phyloP scores from a whole-genome alignment of 2,888 invertebrate species.

The Cheilosia grossa region DNA sequence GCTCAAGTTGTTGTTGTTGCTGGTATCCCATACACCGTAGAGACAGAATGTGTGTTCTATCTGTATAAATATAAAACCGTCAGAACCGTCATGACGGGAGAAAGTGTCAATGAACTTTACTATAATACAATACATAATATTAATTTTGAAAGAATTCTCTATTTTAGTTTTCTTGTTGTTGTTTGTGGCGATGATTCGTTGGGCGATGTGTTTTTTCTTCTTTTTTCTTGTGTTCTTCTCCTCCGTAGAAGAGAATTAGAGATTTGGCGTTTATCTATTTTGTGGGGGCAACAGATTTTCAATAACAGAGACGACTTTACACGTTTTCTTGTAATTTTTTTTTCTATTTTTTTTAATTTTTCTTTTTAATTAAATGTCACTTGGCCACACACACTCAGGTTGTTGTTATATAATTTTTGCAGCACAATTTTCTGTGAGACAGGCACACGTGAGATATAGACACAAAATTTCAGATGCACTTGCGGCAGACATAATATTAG shows the following conservation, averaged over 20 bases:
- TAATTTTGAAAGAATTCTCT: slow-evolving; percentile 46
- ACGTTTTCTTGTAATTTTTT: slow-evolving; percentile 7
- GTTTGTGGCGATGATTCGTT: slow-evolving; percentile 36
- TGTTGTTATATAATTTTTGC: slow-evolving; percentile 70
- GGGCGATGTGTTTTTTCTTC: background rate
- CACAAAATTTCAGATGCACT: slow-evolving; percentile 26
- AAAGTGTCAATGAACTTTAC: slow-evolving; percentile 83
- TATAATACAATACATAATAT: slow-evolving; percentile 71
- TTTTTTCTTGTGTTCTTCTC: slow-evolving; percentile 15
- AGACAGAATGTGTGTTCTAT: slow-evolving; percentile 74
- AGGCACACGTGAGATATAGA: slow-evolving; percentile 1
- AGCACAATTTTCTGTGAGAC: slow-evolving; percentile 36
- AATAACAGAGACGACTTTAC: slow-evolving; percentile 26
- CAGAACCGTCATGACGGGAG: slow-evolving; percentile 75
- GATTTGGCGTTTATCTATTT: slow-evolving; percentile 42
- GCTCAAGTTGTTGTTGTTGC: slow-evolving; percentile 52
- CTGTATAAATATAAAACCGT: slow-evolving; percentile 75
- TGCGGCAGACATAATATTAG: slow-evolving; percentile 7
- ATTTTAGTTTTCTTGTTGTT: slow-evolving; percentile 37
- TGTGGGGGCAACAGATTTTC: slow-evolving; percentile 47
- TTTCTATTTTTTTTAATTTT: background rate
- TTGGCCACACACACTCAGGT: slow-evolving; percentile 34
- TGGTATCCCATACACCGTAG: slow-evolving; percentile 62
- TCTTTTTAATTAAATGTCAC: slow-evolving; percentile 40
- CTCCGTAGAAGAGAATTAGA: slow-evolving; percentile 25